These are phyloP conservation scores for Phymastichus coffea DNA, from an alignment of 1,140 invertebrate genomes.

Conservation along the genomic window DNA sequence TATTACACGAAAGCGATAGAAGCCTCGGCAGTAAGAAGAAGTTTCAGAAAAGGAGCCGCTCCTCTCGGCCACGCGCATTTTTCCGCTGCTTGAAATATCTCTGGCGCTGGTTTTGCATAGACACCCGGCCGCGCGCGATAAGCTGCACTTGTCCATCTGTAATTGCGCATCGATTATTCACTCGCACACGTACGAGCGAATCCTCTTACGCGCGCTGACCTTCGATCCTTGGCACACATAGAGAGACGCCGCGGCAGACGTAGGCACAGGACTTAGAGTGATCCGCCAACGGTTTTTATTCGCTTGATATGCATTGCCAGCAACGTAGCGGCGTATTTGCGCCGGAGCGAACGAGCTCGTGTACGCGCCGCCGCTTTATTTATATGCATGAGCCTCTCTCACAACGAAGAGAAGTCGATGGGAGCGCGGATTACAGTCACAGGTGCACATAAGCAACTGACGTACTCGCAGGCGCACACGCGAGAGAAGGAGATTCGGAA, in stretches of 20 bases:
- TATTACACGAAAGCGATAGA: no score
- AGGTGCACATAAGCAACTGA: neutral
- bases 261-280: constrained; percentile 13
- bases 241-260: constrained; percentile 20
- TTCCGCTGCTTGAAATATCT: constrained; percentile 43
- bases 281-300: neutral
- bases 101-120: constrained; percentile 42
- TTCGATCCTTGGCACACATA: constrained; percentile 35
- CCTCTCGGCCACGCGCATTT: no score
- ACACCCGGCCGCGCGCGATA: constrained; percentile 17
- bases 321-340: no score
- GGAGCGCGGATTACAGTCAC: neutral
- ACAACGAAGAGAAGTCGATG: no score
- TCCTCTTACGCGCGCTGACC: constrained; percentile 40
- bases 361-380: neutral
- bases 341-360: constrained; percentile 29
- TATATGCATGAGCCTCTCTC: neutral
- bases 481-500: neutral
- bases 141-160: constrained; percentile 44
- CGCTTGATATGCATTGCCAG: constrained; percentile 11
- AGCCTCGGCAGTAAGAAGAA: no score
- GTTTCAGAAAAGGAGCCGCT: no score
- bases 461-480: neutral
- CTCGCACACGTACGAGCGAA: constrained; percentile 28
- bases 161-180: constrained; percentile 48